Evolutionary conservation across 1,140 invertebrate genomes (phyloP).

Genomic region (Drosophila watanabei): DNA sequence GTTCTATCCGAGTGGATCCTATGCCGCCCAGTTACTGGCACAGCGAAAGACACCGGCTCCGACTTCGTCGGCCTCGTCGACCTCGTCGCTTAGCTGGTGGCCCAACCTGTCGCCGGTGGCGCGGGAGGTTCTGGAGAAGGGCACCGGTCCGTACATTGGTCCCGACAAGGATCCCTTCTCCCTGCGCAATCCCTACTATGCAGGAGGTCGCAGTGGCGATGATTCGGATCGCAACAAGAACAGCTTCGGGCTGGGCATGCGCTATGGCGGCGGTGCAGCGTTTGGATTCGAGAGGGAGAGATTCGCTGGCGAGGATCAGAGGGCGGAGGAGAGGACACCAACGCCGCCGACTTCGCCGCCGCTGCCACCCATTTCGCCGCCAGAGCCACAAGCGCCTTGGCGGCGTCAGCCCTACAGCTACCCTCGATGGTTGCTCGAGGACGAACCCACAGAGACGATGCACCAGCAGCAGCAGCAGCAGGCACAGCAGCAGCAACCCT

Average conservation of each 20-base stretch:
- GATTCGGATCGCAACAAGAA: conserved; percentile 21
- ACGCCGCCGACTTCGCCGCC: not conserved
- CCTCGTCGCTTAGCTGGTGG: conserved; percentile 8
- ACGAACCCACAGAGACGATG: not conserved
- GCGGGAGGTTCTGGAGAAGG: not conserved
- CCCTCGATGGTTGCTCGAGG: not conserved
- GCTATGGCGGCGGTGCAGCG: not conserved
- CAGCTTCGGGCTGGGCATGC: conserved; percentile 36
- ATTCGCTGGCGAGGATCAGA: not conserved
- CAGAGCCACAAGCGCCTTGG: no score
- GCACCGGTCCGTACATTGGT: conserved; percentile 9
- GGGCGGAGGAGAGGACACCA: not conserved
- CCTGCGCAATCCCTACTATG: not conserved
- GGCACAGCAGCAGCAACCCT: not conserved
- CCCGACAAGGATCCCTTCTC: conserved; percentile 6
- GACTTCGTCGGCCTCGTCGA: not conserved
- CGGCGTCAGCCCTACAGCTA: not conserved
- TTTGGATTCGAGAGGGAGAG: not conserved
- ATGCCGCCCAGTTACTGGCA: conserved; percentile 39
- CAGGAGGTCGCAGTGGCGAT: not conserved
- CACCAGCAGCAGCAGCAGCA: not conserved
- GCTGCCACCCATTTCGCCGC: not conserved
- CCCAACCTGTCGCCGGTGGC: conserved; percentile 9
- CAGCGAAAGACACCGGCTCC: conserved; percentile 7
- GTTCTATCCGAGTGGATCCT: conserved; percentile 51